Evolutionary conservation across 2,113 vertebrate genomes (phyloP), one percentile per base, ranked within the genome.

Genomic region (Vicugna pacos): DNA sequence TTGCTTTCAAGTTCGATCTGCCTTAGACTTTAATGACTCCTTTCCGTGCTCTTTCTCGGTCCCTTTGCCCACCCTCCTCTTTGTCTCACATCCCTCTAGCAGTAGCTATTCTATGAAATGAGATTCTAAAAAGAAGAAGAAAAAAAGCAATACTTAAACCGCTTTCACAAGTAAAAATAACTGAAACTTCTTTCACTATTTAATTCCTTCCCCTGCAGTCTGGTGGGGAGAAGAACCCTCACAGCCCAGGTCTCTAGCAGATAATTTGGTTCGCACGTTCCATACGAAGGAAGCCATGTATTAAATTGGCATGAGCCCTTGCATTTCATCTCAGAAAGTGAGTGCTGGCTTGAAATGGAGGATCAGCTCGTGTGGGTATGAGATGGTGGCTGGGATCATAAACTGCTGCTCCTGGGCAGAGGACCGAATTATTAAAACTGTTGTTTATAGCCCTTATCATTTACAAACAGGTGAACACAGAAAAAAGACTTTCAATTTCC

Each of bases 371-470:
- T 91, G 96, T 96, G 84, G 92, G 86, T 89, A 82, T 6, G 60
- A 95, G 92, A 88, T 76, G 96, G 69, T 88, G 95, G 80, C 96
- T 97, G 94, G 97, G 75, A 13, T 3, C 91, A 96, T 92, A 93
- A 98, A 97, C 92, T 64, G 52, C 97, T 96, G 95, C 94, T 98
- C 95, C 97, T 96, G 98, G 95, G 96, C 0, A 72, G 94, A 96
- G 96, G n/a, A 42, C 89, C 97, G 24, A 95, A 97, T 93, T 98
- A 98, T 98, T 98, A 98, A 97, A 98, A 97, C 85, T 87, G 93
- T 95, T 98, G 94, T 98, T 98, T 98, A 98, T 98, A 98, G 98
- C 13, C 87, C 98, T 98, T 98, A 98, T 98, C 97, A 96, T 98
- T 98, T 98, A 98, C 96, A 98, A 98, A 98, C 98, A 98, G 98